Percentiles rank a stretch among this genome's conserved stretches.
phyloP scores from a whole-genome alignment of 2,113 vertebrate species.

The Chaetodon trifascialis region DNA sequence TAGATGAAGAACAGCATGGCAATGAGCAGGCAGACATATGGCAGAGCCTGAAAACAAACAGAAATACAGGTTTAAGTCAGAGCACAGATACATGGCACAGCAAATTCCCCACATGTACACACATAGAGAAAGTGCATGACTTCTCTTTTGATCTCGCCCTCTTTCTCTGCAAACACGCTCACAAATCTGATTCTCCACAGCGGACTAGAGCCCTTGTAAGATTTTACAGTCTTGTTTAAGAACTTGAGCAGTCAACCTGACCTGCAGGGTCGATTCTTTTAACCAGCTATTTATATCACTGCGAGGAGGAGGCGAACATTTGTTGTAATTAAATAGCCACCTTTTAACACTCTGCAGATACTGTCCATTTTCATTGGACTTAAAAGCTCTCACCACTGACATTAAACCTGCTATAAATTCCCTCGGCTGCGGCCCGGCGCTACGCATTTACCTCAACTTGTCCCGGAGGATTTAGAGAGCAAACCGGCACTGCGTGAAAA shows the following conservation, averaged over 20 bases:
- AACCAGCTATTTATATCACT: slow-evolving; percentile 50
- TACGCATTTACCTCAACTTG: slow-evolving; percentile 54
- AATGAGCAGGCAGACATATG: slow-evolving; percentile 97
- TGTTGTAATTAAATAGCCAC: slow-evolving; percentile 68
- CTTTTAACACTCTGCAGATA: slow-evolving; percentile 57
- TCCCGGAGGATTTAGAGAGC: slow-evolving; percentile 52
- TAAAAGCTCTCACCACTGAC: slow-evolving; percentile 69
- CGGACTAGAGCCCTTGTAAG: slow-evolving; percentile 14
- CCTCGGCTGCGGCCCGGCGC: slow-evolving; percentile 17
- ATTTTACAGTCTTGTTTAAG: slow-evolving; percentile 47
- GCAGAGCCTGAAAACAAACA: slow-evolving; percentile 88
- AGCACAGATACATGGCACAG: background rate
- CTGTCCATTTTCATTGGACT: slow-evolving; percentile 63
- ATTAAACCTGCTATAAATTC: slow-evolving; percentile 67
- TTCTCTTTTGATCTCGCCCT: slow-evolving; percentile 2
- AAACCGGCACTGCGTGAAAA: slow-evolving; percentile 37
- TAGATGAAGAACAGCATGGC: slow-evolving; percentile 99
- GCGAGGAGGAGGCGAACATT: slow-evolving; percentile 29
- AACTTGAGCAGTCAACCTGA: slow-evolving; percentile 25
- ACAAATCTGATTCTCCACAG: slow-evolving; percentile 41
- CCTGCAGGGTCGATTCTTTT: slow-evolving; percentile 48
- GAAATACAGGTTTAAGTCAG: background rate
- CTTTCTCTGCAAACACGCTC: slow-evolving; percentile 4
- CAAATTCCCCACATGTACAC: background rate
- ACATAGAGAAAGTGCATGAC: background rate